phyloP scores from a whole-genome alignment of 2,797 vertebrate species.

The Sternotherus odoratus region DNA sequence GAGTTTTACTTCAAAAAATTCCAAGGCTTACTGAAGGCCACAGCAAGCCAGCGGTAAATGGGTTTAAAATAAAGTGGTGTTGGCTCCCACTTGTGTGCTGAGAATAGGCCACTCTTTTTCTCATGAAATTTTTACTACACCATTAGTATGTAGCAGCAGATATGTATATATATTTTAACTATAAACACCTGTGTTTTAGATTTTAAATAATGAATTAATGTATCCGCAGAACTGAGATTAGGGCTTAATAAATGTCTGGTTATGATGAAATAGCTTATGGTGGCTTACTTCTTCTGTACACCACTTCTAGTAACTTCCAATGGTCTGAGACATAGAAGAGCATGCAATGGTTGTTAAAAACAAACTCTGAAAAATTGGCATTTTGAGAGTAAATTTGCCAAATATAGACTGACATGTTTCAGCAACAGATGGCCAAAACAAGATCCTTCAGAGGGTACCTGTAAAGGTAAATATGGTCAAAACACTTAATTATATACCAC shows the following conservation, averaged over 20 bases:
- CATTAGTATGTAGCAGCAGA: too few relatives aligned
- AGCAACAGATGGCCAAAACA: too few relatives aligned
- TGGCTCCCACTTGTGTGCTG: rapidly evolving
- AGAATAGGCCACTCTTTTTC: background rate
- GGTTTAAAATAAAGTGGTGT: background rate
- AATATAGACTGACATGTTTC: background rate
- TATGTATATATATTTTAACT: too few relatives aligned
- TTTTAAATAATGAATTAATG: too few relatives aligned
- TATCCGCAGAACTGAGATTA: too few relatives aligned
- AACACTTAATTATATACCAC: too few relatives aligned
- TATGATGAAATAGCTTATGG: background rate
- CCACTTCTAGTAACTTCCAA: background rate
- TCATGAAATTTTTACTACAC: background rate
- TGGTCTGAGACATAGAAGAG: background rate
- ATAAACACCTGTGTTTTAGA: too few relatives aligned
- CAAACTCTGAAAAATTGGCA: background rate
- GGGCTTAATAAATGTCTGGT: too few relatives aligned
- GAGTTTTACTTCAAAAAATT: background rate
- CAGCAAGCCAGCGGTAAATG: background rate
- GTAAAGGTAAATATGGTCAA: too few relatives aligned
- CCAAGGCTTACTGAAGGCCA: background rate
- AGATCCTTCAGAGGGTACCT: too few relatives aligned
- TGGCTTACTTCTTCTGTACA: background rate
- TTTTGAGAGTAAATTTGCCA: background rate
- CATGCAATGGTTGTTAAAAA: background rate